phyloP scores from a whole-genome alignment of 2,888 invertebrate genomes.

The Lochmaea capreae region DNA sequence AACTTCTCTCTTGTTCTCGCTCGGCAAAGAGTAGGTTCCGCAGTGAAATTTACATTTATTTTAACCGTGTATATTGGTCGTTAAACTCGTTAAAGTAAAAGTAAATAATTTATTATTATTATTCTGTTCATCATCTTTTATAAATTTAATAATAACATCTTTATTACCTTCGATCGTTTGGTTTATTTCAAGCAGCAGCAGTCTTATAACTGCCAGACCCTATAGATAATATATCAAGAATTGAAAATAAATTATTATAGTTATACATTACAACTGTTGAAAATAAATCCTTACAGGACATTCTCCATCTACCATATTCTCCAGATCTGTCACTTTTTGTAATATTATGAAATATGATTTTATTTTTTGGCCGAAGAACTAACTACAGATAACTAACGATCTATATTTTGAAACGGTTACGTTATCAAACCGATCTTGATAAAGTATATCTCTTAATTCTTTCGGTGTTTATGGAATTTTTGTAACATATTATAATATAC shows the following conservation, averaged over 20 bases:
- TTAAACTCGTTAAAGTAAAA: slow-evolving; percentile 2
- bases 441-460: slow-evolving; percentile 16
- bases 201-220: too few relatives aligned
- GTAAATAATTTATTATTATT: not conserved
- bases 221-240: too few relatives aligned
- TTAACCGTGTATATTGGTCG: slow-evolving; percentile 1
- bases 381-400: too few relatives aligned
- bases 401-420: not conserved
- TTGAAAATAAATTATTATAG: too few relatives aligned
- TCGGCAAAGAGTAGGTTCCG: not conserved
- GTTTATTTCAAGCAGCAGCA: too few relatives aligned
- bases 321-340: too few relatives aligned
- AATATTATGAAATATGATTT: too few relatives aligned
- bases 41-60: not conserved
- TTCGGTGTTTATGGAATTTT: not conserved
- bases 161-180: too few relatives aligned
- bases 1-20: not conserved
- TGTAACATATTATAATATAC: slow-evolving; percentile 12
- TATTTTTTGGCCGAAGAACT: too few relatives aligned
- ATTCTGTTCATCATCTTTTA: not conserved
- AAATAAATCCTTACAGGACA: too few relatives aligned
- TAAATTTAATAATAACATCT: not conserved
- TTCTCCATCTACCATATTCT: too few relatives aligned
- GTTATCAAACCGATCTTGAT: not conserved
- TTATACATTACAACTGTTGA: too few relatives aligned